Evolutionary conservation across 35 echinoderm and acorn worm species (phyloP).

Genomic region (Anneissia japonica): DNA sequence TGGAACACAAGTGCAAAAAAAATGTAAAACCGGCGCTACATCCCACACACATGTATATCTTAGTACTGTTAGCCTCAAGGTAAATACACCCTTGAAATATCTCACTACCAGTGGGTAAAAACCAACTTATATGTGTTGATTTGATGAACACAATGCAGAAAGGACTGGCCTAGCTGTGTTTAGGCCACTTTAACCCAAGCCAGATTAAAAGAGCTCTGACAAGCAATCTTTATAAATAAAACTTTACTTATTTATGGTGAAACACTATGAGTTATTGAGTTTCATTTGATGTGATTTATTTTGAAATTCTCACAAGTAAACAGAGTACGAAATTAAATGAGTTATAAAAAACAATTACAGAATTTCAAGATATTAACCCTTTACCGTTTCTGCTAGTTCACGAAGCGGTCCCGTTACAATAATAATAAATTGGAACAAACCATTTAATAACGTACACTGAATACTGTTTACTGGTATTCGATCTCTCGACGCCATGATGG

Average conservation of each 20-base stretch:
- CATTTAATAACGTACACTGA: slow-evolving; percentile 23
- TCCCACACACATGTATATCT: slow-evolving; percentile 10
- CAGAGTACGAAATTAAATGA: too few relatives aligned
- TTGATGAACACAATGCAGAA: slow-evolving; percentile 16
- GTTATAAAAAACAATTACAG: too few relatives aligned
- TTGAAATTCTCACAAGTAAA: too few relatives aligned
- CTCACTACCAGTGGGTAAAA: slow-evolving; percentile 23
- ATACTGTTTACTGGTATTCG: slow-evolving; percentile 26
- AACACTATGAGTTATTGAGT: too few relatives aligned
- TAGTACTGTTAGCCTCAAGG: background rate
- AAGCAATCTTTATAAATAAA: background rate
- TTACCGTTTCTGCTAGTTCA: too few relatives aligned
- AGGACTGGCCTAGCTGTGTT: slow-evolving; percentile 33
- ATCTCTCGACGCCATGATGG: slow-evolving; percentile 22
- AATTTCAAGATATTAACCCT: too few relatives aligned
- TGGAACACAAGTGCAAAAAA: slow-evolving; percentile 1
- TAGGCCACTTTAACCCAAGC: slow-evolving; percentile 20
- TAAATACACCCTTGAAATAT: slow-evolving; percentile 26
- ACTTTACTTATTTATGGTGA: background rate
- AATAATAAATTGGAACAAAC: slow-evolving; percentile 41
- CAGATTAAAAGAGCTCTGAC: background rate
- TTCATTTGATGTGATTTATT: too few relatives aligned
- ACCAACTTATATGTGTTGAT: background rate
- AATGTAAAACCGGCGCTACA: slow-evolving; percentile 20
- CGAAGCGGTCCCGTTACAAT: too few relatives aligned